Evolutionary conservation across 2,888 invertebrate species (phyloP).

Genomic region (Amblyjoppa proteus): DNA sequence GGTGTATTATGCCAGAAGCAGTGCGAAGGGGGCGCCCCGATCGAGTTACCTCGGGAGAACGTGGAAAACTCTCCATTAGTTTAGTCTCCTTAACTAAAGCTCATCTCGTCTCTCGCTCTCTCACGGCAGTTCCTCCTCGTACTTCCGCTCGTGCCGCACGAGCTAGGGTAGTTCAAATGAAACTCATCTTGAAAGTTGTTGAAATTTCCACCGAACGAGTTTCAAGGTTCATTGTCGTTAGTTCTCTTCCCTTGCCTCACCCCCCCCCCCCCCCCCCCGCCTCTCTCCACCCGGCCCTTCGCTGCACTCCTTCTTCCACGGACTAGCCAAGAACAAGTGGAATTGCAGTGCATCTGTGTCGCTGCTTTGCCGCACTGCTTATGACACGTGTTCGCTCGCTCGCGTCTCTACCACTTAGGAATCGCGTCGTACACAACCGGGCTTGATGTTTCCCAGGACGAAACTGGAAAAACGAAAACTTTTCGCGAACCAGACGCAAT

Average conservation of each 20-base stretch:
- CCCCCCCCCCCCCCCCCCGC: too few relatives aligned
- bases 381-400: conserved; percentile 13
- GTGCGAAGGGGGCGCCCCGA: conserved; percentile 38
- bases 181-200: conserved; percentile 67
- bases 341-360: conserved; percentile 16
- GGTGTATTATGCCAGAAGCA: conserved; percentile 52
- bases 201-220: conserved; percentile 62
- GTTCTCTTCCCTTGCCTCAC: not conserved
- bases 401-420: not conserved
- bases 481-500: not conserved
- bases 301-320: too few relatives aligned
- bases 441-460: not conserved
- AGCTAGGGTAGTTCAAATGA: conserved; percentile 59
- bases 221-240: conserved; percentile 62
- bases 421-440: conserved; percentile 18
- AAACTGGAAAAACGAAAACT: not conserved
- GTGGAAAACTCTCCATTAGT: conserved; percentile 62
- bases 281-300: too few relatives aligned
- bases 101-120: not conserved
- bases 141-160: conserved; percentile 27
- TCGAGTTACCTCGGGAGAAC: conserved; percentile 63
- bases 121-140: not conserved
- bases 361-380: not conserved
- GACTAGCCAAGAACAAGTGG: not conserved
- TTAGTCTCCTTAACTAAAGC: conserved; percentile 58